Base-by-base conservation (phyloP, 2,113 vertebrate species). In the Notarius lentiginosus region DNA sequence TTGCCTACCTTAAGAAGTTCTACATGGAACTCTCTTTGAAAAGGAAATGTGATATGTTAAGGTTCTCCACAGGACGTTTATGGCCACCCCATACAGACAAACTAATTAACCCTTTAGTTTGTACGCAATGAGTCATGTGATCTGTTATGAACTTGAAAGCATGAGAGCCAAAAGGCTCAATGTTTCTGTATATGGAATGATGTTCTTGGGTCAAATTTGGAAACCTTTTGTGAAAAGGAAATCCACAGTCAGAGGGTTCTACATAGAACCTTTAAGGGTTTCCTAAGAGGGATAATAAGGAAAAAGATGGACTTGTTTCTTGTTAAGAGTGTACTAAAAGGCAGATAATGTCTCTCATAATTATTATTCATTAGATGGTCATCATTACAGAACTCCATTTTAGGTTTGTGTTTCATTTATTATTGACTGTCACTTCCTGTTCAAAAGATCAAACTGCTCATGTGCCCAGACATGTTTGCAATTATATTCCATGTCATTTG, bases 291-390 rank as follows among this genome's bases (percentile, higher is more conserved):
- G 20, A n/a, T 47, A 76, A 24, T 24, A 24, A 75, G 41, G 72
- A 75, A 51, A 22, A 76, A 51, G 10, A 51, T 18, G 7, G 30
- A 72, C 41, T 34, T 2, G 18, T 30, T 79, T 58, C 14, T 11
- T 20, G 58, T 0, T 34, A 20, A 80, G 10, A 79, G 14, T 56
- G 14, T 56, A 55, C 12, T n/a, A n/a, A n/a, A n/a, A 51, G 41
- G 22, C 20, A 55, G n/a, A 55, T 56, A 79, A 79, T 79, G 51
- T 8, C 12, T 55, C 49, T 17, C 4, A n/a, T 76, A 53, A 77
- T 77, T 79, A 56, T 79, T 79, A 79, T 79, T 55, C 18, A 56
- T 79, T 27, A 55, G n/a, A 79, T 60, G 6, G 17, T 22, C 77
- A 58, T 80, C 55, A 80, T 80, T 17, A 53, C n/a, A 56, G 34